Conservation (phyloP, 2,888 invertebrate genomes). For the Papilio protenor region DNA sequence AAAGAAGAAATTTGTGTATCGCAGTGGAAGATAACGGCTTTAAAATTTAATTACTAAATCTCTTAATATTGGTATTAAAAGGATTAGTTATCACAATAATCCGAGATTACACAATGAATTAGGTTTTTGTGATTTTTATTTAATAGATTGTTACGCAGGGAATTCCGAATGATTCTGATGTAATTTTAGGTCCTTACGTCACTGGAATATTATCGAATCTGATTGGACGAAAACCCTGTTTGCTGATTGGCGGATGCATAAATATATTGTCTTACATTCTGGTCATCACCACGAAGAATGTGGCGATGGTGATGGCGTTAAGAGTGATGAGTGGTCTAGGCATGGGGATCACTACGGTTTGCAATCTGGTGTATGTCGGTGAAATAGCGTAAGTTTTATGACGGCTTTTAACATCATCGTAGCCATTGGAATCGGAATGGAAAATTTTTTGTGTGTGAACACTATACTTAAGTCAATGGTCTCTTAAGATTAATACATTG, state of each 20-base stretch:
- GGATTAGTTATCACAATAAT: background rate
- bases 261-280: constrained; percentile 53
- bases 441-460: background rate
- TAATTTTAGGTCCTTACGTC: constrained; percentile 54
- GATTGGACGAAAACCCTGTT: constrained; percentile 56
- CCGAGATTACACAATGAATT: background rate
- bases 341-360: constrained; percentile 52
- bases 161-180: background rate
- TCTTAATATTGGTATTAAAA: background rate
- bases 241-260: constrained; percentile 53
- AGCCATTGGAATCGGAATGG: too few species aligned
- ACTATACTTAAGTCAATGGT: background rate
- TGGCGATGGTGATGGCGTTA: constrained; percentile 50
- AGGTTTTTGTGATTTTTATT: constrained; percentile 2
- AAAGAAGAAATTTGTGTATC: too few species aligned
- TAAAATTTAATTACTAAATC: background rate
- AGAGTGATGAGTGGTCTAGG: constrained; percentile 53
- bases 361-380: constrained; percentile 54
- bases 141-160: background rate
- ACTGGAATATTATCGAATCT: constrained; percentile 55
- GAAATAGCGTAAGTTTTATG: constrained; percentile 53
- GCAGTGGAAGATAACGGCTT: background rate
- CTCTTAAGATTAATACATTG: constrained; percentile 22
- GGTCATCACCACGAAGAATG: constrained; percentile 50
- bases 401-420: background rate